Percentiles rank a stretch among this genome's conserved stretches.
Evolutionary conservation across 2,797 vertebrate genomes (phyloP).

Genomic region (Caiman crocodilus): DNA sequence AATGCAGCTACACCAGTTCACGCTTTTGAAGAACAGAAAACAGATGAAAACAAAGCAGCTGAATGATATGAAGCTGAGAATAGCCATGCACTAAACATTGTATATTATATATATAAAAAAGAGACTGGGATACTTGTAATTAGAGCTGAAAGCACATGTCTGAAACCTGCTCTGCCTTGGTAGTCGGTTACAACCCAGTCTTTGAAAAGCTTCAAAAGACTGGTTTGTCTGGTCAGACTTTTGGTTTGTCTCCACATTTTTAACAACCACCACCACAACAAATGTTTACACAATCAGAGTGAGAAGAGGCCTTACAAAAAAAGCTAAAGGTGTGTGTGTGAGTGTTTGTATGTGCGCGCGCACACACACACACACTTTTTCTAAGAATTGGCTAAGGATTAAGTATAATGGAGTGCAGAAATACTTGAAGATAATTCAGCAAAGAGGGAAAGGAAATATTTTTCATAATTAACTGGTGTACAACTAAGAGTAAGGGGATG

Average conservation of each 20-base stretch:
- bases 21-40: neutral
- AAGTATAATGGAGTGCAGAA: neutral
- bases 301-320: neutral
- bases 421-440: neutral
- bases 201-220: neutral
- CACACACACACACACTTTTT: neutral
- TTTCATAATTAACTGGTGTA: neutral
- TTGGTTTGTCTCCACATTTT: neutral
- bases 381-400: neutral
- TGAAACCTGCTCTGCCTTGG: neutral
- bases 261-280: neutral
- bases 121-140: neutral
- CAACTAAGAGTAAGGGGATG: neutral
- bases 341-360: too few species aligned
- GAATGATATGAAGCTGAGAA: neutral
- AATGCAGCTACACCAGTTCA: neutral
- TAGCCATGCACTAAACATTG: fast-evolving
- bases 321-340: neutral
- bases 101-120: neutral
- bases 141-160: fast-evolving
- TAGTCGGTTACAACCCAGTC: neutral
- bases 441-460: neutral
- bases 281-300: neutral
- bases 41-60: neutral
- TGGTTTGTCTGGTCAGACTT: neutral